Conservation (phyloP, 1,140 invertebrate species). For the Euschistus heros region DNA sequence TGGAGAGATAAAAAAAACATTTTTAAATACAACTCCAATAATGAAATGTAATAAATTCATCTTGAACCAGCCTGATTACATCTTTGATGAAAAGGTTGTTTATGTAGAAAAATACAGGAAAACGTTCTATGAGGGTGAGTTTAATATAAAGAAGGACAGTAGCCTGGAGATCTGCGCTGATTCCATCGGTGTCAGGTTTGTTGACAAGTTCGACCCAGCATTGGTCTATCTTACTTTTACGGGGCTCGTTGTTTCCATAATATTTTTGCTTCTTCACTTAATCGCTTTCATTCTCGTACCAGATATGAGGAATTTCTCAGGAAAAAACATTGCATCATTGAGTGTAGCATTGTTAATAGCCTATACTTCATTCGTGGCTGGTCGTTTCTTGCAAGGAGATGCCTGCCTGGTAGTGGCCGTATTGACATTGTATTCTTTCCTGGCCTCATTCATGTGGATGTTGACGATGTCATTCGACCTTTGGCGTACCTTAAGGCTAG, state of each 20-base stretch:
- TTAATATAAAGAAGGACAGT: constrained; percentile 25
- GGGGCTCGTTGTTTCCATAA: constrained; percentile 39
- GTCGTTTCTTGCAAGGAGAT: constrained; percentile 30
- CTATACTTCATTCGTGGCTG: constrained; percentile 39
- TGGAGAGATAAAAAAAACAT: constrained; percentile 28
- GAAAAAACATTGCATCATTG: constrained; percentile 42
- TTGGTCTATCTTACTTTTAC: constrained; percentile 39
- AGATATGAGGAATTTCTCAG: constrained; percentile 42
- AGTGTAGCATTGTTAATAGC: constrained; percentile 38
- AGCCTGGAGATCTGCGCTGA: constrained; percentile 26
- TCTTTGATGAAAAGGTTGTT: constrained; percentile 29
- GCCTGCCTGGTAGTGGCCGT: constrained; percentile 37
- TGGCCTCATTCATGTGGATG: constrained; percentile 50
- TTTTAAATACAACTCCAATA: not conserved
- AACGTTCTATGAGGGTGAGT: constrained; percentile 32
- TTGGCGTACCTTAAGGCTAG: constrained; percentile 41
- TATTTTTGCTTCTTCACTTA: constrained; percentile 41
- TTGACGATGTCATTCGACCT: constrained; percentile 48
- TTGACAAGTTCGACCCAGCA: constrained; percentile 36
- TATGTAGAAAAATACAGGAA: constrained; percentile 35
- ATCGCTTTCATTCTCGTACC: constrained; percentile 38
- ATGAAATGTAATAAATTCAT: constrained; percentile 17
- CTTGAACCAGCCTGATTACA: constrained; percentile 7
- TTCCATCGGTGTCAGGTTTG: constrained; percentile 32
- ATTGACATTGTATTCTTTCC: constrained; percentile 41